phyloP scores from a whole-genome alignment of 2,113 vertebrate species.

The Reinhardtius hippoglossoides region DNA sequence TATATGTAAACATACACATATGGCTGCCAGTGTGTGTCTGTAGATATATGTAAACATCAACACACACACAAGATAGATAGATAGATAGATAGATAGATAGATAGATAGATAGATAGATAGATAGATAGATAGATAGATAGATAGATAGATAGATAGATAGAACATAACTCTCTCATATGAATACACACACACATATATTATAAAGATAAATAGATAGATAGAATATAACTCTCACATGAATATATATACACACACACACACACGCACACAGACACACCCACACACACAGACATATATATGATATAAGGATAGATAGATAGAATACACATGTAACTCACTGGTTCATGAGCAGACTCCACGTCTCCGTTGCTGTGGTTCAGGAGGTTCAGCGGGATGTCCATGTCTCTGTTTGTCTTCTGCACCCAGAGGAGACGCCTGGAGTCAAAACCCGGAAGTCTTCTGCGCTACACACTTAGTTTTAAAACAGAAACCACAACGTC shows the following conservation, averaged over 20 bases:
- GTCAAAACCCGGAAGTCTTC: slow-evolving; percentile 36
- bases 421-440: too few relatives aligned
- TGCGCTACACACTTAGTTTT: not conserved
- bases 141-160: too few relatives aligned
- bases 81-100: not conserved
- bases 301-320: too few relatives aligned
- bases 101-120: too few relatives aligned
- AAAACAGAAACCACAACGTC: not conserved
- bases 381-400: not conserved
- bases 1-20: too few relatives aligned
- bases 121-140: not conserved
- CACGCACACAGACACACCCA: too few relatives aligned
- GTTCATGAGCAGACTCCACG: not conserved
- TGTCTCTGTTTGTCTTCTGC: not conserved
- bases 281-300: too few relatives aligned
- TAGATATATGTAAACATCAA: not conserved
- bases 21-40: too few relatives aligned
- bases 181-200: too few relatives aligned
- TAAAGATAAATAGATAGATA: not conserved
- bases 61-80: not conserved
- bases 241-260: too few relatives aligned
- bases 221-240: not conserved
- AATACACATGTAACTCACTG: slow-evolving; percentile 19
- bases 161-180: not conserved
- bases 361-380: not conserved